Evolutionary conservation across 2,797 vertebrate genomes (phyloP).

Genomic region (Synaphobranchus kaupii): DNA sequence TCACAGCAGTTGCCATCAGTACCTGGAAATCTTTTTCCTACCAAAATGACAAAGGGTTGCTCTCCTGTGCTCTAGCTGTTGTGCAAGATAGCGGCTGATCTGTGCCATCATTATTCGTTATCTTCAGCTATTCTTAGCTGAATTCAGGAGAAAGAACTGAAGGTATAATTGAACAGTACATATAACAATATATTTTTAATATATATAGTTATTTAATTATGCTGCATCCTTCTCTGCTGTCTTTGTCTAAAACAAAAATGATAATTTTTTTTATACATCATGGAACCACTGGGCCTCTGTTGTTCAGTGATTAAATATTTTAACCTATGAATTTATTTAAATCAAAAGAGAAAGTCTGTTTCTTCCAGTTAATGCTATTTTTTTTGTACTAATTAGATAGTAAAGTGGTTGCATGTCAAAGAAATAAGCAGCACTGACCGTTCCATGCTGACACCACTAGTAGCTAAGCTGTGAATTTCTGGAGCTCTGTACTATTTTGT

Average conservation of each 20-base stretch:
- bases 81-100: not conserved
- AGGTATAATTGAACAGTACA: not conserved
- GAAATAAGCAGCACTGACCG: not conserved
- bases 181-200: not conserved
- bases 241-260: not conserved
- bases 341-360: not conserved
- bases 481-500: slow-evolving; percentile 1
- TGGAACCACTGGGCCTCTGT: too few relatives aligned
- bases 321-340: not conserved
- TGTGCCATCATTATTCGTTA: not conserved
- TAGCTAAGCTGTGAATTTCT: not conserved
- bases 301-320: not conserved
- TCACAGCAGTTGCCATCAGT: slow-evolving; percentile 10
- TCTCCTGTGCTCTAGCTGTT: not conserved
- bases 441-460: too few relatives aligned
- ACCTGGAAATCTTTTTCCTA: not conserved
- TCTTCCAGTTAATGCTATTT: not conserved
- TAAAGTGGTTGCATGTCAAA: not conserved
- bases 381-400: too few relatives aligned
- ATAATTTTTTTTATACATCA: too few relatives aligned
- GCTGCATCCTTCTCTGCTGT: not conserved
- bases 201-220: not conserved
- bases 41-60: not conserved
- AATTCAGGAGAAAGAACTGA: not conserved
- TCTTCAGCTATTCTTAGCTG: not conserved